Percentiles rank a stretch among this genome's conserved stretches.
These are phyloP conservation scores for Bagarius yarrelli DNA, from an alignment of 2,113 vertebrate genomes.

Conservation along the genomic window DNA sequence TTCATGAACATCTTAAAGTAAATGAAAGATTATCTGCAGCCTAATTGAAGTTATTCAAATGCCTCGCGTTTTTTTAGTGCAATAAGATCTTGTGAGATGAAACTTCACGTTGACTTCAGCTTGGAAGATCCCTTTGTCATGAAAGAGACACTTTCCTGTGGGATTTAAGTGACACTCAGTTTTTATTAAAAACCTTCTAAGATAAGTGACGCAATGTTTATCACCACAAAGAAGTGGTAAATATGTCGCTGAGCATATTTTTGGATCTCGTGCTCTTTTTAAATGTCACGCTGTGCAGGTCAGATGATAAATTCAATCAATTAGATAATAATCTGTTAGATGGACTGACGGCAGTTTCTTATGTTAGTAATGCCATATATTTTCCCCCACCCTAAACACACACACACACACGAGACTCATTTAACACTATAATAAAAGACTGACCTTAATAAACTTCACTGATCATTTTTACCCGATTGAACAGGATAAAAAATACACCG, in stretches of 20 bases:
- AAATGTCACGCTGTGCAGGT: neutral
- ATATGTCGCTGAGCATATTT: neutral
- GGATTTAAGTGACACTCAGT: conserved; percentile 57
- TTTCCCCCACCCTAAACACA: too few species aligned
- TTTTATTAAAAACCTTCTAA: conserved; percentile 39
- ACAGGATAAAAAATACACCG: conserved; percentile 36
- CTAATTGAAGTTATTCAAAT: conserved; percentile 80
- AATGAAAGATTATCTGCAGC: conserved; percentile 78
- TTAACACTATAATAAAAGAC: conserved; percentile 37
- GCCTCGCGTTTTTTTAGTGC: too few species aligned
- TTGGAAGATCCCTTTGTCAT: conserved; percentile 70
- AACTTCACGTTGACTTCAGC: conserved; percentile 63
- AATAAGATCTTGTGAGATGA: conserved; percentile 66
- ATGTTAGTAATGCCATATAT: too few species aligned
- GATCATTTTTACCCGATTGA: too few species aligned
- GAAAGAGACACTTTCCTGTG: conserved; percentile 59
- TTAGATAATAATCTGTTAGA: too few species aligned
- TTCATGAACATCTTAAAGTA: conserved; percentile 78
- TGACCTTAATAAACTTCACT: conserved; percentile 53
- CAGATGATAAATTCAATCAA: too few species aligned
- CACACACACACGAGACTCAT: neutral
- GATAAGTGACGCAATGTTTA: neutral
- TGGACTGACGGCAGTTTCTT: too few species aligned
- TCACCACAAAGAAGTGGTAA: conserved; percentile 1
- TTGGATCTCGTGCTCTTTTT: neutral